Percentiles rank a stretch among this genome's conserved stretches.
These are phyloP conservation scores for Drosophila lacertosa DNA, from an alignment of 1,140 invertebrate species.

Conservation along the genomic window DNA sequence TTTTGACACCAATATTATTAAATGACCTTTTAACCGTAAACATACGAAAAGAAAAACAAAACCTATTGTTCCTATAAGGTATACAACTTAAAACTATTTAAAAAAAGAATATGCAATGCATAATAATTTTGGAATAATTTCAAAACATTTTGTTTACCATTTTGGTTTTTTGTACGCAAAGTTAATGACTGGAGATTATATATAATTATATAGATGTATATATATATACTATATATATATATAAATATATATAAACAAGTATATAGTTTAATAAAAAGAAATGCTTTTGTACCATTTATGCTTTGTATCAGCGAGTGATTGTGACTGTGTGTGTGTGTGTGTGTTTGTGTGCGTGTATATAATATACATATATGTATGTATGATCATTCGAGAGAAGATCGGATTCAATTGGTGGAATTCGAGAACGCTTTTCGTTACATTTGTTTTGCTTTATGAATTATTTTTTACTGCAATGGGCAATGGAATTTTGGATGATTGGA, in stretches of 20 bases:
- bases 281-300: constrained; percentile 49
- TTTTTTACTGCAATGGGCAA: constrained; percentile 32
- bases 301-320: constrained; percentile 28
- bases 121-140: constrained; percentile 70
- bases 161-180: constrained; percentile 62
- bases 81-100: constrained; percentile 12
- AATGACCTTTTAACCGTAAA: constrained; percentile 45
- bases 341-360: constrained; percentile 22
- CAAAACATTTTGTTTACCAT: constrained; percentile 41
- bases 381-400: constrained; percentile 63
- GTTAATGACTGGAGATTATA: constrained; percentile 83
- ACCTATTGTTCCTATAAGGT: constrained; percentile 2
- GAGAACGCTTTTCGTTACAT: constrained; percentile 46
- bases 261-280: constrained; percentile 54
- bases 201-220: constrained; percentile 44
- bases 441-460: constrained; percentile 32
- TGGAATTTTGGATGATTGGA: constrained; percentile 52
- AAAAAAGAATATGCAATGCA: constrained; percentile 51
- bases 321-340: constrained; percentile 16
- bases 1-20: constrained; percentile 34
- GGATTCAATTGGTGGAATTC: not conserved
- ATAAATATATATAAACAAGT: constrained; percentile 45
- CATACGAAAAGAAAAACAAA: constrained; percentile 1
- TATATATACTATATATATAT: too few relatives aligned
- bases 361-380: not conserved